Conservation (phyloP, 2,797 vertebrate species). For the Mus minutoides region DNA sequence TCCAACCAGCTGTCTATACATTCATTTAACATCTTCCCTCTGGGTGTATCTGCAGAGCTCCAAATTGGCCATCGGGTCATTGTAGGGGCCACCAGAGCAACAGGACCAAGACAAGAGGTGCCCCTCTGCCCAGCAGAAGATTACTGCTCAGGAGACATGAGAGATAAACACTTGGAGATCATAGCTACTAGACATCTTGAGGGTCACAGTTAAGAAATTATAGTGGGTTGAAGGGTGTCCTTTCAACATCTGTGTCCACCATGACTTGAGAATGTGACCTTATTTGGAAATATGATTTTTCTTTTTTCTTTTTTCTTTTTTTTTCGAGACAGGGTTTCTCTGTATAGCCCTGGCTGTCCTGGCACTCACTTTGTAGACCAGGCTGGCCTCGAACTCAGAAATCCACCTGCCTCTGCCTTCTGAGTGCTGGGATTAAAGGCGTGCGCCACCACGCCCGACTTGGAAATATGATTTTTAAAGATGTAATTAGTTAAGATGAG, state of each 20-base stretch:
- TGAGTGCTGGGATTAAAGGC: too few relatives aligned
- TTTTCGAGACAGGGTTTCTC: too few relatives aligned
- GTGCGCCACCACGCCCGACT: too few relatives aligned
- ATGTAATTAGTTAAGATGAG: slow-evolving; percentile 32
- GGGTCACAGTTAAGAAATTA: neutral
- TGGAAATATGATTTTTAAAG: slow-evolving; percentile 18
- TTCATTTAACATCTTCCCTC: slow-evolving; percentile 12
- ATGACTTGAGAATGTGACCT: neutral
- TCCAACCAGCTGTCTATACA: neutral
- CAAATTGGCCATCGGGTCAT: slow-evolving; percentile 6
- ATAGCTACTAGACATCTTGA: neutral
- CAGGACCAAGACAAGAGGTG: slow-evolving; percentile 2
- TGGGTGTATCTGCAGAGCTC: slow-evolving; percentile 22
- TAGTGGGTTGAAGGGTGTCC: neutral
- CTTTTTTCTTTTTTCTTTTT: too few relatives aligned
- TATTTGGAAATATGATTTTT: slow-evolving; percentile 21
- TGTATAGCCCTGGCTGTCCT: too few relatives aligned
- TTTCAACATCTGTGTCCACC: neutral
- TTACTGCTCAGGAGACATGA: neutral
- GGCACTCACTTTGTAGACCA: too few relatives aligned
- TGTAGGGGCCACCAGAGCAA: neutral
- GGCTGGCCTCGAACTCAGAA: too few relatives aligned
- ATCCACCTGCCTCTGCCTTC: too few relatives aligned
- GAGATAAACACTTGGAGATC: neutral
- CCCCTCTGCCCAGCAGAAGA: neutral